Evolutionary conservation across 2,113 vertebrate species (phyloP).

Genomic region (Ancistrus triradiatus): DNA sequence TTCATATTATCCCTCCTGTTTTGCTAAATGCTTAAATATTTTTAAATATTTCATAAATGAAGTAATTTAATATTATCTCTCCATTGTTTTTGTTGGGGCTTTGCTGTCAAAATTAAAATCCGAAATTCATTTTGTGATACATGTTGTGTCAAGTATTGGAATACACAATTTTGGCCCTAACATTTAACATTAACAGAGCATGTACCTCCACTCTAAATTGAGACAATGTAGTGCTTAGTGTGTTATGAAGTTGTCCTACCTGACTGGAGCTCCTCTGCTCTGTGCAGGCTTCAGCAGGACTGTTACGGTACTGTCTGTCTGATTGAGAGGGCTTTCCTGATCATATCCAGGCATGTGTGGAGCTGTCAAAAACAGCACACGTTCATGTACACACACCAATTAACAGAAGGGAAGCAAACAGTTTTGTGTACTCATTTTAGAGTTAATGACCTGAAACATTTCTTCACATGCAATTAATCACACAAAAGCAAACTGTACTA

Average conservation of each 20-base stretch:
- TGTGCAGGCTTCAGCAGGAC: constrained; percentile 90
- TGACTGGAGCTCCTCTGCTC: constrained; percentile 94
- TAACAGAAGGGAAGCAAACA: not conserved
- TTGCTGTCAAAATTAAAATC: no score
- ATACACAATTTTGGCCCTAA: no score
- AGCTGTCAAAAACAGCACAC: constrained; percentile 64
- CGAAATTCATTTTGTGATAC: not conserved
- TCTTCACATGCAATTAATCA: not conserved
- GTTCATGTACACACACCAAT: constrained; percentile 13
- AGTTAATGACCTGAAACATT: no score
- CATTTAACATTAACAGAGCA: no score
- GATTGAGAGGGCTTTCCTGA: constrained; percentile 89
- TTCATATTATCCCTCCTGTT: no score
- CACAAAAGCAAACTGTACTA: not conserved
- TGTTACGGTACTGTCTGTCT: constrained; percentile 92
- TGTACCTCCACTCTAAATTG: no score
- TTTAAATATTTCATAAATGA: no score
- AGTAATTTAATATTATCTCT: no score
- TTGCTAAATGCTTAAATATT: no score
- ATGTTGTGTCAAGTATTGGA: not conserved
- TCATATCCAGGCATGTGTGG: constrained; percentile 95
- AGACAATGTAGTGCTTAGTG: no score
- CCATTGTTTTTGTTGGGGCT: no score
- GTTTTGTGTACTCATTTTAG: no score
- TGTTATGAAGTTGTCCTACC: constrained; percentile 63